These are phyloP conservation scores for Lissonota sp. DNA, from an alignment of 2,888 invertebrate genomes.

Conservation along the genomic window DNA sequence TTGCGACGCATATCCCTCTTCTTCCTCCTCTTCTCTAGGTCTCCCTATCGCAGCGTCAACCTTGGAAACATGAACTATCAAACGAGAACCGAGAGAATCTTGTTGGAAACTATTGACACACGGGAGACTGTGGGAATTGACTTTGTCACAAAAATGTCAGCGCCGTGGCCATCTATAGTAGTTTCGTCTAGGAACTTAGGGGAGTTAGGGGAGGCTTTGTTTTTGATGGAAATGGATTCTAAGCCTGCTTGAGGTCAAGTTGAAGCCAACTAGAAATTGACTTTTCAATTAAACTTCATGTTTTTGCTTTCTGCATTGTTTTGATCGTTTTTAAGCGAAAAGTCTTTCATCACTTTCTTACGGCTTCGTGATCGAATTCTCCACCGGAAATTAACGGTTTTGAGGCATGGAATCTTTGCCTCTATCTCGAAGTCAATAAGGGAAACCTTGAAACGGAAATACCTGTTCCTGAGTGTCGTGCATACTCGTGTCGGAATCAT, in stretches of 20 bases:
- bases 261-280: too few species aligned
- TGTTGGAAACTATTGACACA: slow-evolving; percentile 32
- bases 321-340: too few species aligned
- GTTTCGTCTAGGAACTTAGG: too few species aligned
- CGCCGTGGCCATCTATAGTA: too few species aligned
- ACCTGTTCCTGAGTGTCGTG: slow-evolving; percentile 51
- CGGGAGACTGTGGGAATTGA: slow-evolving; percentile 4
- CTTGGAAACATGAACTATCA: slow-evolving; percentile 31
- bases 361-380: slow-evolving; percentile 40
- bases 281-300: too few species aligned
- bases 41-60: slow-evolving; percentile 20
- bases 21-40: not conserved
- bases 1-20: slow-evolving; percentile 45
- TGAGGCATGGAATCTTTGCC: slow-evolving; percentile 48
- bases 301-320: too few species aligned
- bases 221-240: too few species aligned
- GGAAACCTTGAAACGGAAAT: slow-evolving; percentile 60
- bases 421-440: slow-evolving; percentile 35
- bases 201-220: too few species aligned
- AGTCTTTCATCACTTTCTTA: not conserved
- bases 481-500: slow-evolving; percentile 25
- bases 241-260: too few species aligned
- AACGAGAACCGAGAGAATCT: not conserved
- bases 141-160: slow-evolving; percentile 9
- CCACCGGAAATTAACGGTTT: slow-evolving; percentile 65